Percentiles rank a stretch among this genome's conserved stretches.
Evolutionary conservation across 2,888 invertebrate species (phyloP).

Genomic region (Lapara coniferarum): DNA sequence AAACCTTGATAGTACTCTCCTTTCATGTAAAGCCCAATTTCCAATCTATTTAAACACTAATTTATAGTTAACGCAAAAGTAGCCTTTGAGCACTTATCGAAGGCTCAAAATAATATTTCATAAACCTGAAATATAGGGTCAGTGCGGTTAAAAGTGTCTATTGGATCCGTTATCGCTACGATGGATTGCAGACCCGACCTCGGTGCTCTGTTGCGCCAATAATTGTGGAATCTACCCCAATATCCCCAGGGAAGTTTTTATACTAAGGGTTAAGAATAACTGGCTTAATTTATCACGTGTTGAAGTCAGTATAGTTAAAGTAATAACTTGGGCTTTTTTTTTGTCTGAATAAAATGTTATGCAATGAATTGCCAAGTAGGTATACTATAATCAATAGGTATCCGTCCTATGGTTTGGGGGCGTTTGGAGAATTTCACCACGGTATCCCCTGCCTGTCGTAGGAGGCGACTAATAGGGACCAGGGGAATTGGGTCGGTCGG

Average conservation of each 20-base stretch:
- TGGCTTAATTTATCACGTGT: slow-evolving; percentile 1
- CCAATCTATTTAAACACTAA: slow-evolving; percentile 21
- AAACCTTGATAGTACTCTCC: neutral
- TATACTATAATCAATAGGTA: too few relatives aligned
- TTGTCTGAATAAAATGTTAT: too few relatives aligned
- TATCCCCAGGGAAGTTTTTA: neutral
- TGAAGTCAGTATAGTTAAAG: neutral
- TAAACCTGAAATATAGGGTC: neutral
- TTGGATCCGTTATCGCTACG: slow-evolving; percentile 7
- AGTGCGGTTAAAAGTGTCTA: neutral
- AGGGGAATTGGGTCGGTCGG: too few relatives aligned
- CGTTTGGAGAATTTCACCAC: too few relatives aligned
- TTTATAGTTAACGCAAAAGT: slow-evolving; percentile 5
- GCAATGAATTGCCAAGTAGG: too few relatives aligned
- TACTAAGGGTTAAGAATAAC: neutral
- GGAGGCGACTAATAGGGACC: too few relatives aligned
- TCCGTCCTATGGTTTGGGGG: too few relatives aligned
- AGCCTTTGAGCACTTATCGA: neutral
- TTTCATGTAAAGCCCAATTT: neutral
- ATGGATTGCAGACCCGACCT: slow-evolving; percentile 9
- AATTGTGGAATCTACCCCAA: slow-evolving; percentile 11
- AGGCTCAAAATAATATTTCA: slow-evolving; percentile 14
- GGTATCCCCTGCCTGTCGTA: too few relatives aligned
- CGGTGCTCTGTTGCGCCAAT: slow-evolving; percentile 11
- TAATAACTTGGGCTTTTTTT: too few relatives aligned